A percentile compares a stretch with the other conserved stretches of the same genome.
phyloP scores from a whole-genome alignment of 2,888 invertebrate genomes.

The Macaria notata region DNA sequence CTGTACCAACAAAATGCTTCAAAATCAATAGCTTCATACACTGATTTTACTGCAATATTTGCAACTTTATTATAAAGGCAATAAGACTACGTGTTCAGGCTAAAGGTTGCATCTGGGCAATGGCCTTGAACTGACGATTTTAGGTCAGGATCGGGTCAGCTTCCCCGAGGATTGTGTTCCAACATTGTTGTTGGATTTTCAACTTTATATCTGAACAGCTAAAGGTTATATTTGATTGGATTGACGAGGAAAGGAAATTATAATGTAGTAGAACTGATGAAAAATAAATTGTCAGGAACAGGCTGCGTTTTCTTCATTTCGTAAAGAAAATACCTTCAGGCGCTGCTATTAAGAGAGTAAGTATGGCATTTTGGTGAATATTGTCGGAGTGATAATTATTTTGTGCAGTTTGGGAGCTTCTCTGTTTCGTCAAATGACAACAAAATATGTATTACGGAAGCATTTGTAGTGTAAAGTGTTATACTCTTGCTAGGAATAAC shows the following conservation, averaged over 20 bases:
- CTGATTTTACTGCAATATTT: neutral
- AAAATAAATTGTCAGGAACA: conserved; percentile 1
- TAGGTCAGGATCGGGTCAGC: conserved; percentile 46
- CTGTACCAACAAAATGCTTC: conserved; percentile 29
- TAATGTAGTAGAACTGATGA: conserved; percentile 3
- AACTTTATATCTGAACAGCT: neutral
- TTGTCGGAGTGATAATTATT: too few species aligned
- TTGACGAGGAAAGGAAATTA: neutral
- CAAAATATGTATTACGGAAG: too few species aligned
- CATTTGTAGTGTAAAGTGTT: too few species aligned
- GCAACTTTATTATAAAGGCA: conserved; percentile 6
- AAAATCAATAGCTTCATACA: conserved; percentile 28
- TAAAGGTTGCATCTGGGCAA: conserved; percentile 34
- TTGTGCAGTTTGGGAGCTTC: too few species aligned
- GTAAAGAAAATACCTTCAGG: too few species aligned
- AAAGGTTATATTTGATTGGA: neutral
- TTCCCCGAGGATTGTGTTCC: conserved; percentile 25
- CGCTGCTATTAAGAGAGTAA: too few species aligned
- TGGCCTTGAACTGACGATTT: conserved; percentile 45
- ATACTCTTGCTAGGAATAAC: too few species aligned
- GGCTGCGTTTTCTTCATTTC: neutral
- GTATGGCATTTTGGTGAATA: too few species aligned
- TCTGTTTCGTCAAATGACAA: too few species aligned
- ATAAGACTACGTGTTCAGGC: conserved; percentile 17
- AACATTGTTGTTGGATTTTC: conserved; percentile 1